A percentile compares a stretch with the other conserved stretches of the same genome.
These are phyloP conservation scores for Apocheima hispidaria DNA, from an alignment of 2,888 invertebrate genomes.

Conservation along the genomic window DNA sequence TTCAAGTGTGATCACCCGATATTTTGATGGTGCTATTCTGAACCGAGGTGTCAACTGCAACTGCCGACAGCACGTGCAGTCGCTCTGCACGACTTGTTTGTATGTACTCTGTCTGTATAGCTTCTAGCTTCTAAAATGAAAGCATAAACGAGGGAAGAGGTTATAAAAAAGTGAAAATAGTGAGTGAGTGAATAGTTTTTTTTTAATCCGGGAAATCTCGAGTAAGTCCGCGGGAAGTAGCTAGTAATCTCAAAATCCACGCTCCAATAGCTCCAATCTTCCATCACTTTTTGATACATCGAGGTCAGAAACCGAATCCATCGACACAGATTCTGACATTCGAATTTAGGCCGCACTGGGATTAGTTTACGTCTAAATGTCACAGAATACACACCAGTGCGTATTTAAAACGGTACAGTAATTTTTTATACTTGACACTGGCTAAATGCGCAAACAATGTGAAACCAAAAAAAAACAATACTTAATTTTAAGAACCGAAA, in stretches of 20 bases:
- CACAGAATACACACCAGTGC: constrained; percentile 1
- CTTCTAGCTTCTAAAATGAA: too few relatives aligned
- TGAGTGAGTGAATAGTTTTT: too few relatives aligned
- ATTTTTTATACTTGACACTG: constrained; percentile 3
- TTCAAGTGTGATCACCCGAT: too few relatives aligned
- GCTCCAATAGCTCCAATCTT: constrained; percentile 10
- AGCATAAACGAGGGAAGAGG: too few relatives aligned
- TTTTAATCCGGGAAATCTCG: not conserved
- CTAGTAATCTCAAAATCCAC: constrained; percentile 14
- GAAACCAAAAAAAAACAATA: not conserved
- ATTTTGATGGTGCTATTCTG: too few relatives aligned
- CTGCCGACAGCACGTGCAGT: too few relatives aligned
- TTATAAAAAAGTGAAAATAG: too few relatives aligned
- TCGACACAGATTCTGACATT: constrained; percentile 9
- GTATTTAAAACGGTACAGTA: constrained; percentile 1
- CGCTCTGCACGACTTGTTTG: too few relatives aligned
- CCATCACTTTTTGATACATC: constrained; percentile 5
- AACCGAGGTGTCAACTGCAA: too few relatives aligned
- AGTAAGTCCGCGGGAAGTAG: not conserved
- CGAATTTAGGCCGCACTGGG: constrained; percentile 10
- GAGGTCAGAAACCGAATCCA: constrained; percentile 10
- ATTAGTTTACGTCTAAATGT: constrained; percentile 8
- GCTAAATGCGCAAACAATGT: not conserved
- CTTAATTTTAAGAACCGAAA: too few relatives aligned
- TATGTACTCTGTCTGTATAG: too few relatives aligned